These are phyloP conservation scores for Paedocypris sp. DNA, from an alignment of 2,113 vertebrate species.

Conservation along the genomic window DNA sequence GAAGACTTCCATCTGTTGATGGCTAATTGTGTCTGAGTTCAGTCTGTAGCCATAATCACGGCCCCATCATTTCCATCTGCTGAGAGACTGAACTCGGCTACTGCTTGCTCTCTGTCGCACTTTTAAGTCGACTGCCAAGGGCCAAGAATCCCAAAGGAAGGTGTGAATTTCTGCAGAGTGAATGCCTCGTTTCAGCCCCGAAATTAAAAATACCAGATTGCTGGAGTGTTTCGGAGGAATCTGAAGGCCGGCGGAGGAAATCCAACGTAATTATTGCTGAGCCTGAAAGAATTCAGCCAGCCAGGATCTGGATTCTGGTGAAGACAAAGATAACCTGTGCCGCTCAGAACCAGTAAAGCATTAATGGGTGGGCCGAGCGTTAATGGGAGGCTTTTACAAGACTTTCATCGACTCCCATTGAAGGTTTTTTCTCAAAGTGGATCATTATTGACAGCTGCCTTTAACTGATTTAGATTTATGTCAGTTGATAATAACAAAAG, in stretches of 20 bases:
- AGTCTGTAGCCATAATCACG: slow-evolving; percentile 45
- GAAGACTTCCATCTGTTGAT: slow-evolving; percentile 41
- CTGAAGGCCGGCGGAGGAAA: slow-evolving; percentile 47
- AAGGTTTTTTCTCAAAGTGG: not conserved
- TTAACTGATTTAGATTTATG: not conserved
- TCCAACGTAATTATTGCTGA: slow-evolving; percentile 40
- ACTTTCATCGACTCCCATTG: slow-evolving; percentile 6
- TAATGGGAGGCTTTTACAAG: slow-evolving; percentile 20
- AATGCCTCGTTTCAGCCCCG: slow-evolving; percentile 40
- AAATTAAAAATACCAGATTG: slow-evolving; percentile 37
- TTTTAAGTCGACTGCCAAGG: slow-evolving; percentile 52
- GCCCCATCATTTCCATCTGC: slow-evolving; percentile 54
- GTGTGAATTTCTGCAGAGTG: slow-evolving; percentile 45
- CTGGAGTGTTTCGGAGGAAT: slow-evolving; percentile 39
- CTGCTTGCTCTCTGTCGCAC: slow-evolving; percentile 18
- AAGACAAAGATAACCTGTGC: slow-evolving; percentile 16
- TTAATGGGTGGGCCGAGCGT: slow-evolving; percentile 14
- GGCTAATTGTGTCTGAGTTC: slow-evolving; percentile 48
- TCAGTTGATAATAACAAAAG: no score
- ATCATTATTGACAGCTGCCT: slow-evolving; percentile 11
- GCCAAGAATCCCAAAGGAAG: slow-evolving; percentile 44
- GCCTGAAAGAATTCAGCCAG: slow-evolving; percentile 39
- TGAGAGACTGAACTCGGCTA: slow-evolving; percentile 34
- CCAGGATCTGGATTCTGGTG: slow-evolving; percentile 27
- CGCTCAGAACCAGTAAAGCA: not conserved